phyloP scores from a whole-genome alignment of 2,113 vertebrate genomes.

The Pseudorasbora parva region DNA sequence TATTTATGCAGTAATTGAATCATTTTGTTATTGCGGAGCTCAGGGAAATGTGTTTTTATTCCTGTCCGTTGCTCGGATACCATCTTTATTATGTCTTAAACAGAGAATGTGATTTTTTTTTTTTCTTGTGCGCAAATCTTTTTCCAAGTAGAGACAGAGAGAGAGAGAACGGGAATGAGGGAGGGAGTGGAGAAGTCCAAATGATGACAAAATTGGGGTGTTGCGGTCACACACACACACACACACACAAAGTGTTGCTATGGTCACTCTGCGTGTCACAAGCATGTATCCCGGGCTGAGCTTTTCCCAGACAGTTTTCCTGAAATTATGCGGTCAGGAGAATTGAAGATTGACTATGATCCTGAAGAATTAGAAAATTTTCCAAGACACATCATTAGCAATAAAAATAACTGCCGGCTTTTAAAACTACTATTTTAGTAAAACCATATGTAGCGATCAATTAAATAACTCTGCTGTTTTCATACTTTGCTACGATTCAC shows the following conservation, averaged over 20 bases:
- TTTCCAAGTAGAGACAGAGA: slow-evolving; percentile 36
- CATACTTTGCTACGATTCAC: slow-evolving; percentile 13
- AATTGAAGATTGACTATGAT: slow-evolving; percentile 45
- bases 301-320: slow-evolving; percentile 42
- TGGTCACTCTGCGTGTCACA: slow-evolving; percentile 45
- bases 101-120: slow-evolving; percentile 50
- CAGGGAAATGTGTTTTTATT: slow-evolving; percentile 62
- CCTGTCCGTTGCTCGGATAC: slow-evolving; percentile 57
- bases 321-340: slow-evolving; percentile 39
- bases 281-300: slow-evolving; percentile 46
- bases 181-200: neutral
- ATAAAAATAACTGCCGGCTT: slow-evolving; percentile 47
- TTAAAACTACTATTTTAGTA: slow-evolving; percentile 47
- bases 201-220: slow-evolving; percentile 51
- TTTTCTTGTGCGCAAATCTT: slow-evolving; percentile 43
- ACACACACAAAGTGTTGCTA: slow-evolving; percentile 48
- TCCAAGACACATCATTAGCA: slow-evolving; percentile 53
- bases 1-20: slow-evolving; percentile 63
- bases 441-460: slow-evolving; percentile 38
- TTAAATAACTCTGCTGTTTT: slow-evolving; percentile 32
- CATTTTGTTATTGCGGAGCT: slow-evolving; percentile 61
- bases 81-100: slow-evolving; percentile 61
- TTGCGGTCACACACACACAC: slow-evolving; percentile 46
- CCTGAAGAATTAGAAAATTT: slow-evolving; percentile 38
- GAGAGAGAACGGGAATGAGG: neutral